Base-by-base conservation (phyloP, 1,140 invertebrate species). In the Agrypnia vestita region DNA sequence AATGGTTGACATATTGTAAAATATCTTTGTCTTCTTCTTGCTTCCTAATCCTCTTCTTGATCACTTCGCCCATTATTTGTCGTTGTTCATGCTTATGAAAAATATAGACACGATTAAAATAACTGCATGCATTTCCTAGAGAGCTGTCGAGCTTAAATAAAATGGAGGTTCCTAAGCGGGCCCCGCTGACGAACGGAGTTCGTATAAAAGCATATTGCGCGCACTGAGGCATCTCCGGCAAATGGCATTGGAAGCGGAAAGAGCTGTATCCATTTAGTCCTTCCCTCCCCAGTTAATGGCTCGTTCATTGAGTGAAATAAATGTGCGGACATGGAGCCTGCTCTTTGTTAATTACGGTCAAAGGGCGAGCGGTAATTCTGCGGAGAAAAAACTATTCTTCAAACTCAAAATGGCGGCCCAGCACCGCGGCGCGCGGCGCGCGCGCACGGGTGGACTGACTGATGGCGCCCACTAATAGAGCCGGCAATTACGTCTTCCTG, bases 221-320 rank as follows among this genome's bases (percentile, higher is more conserved):
- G 81, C 78, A 82, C 81, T 79, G 81, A 82, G 67, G 81, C 81
- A 61, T 76, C 74, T 46, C 47, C 51, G 19, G 43, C 67, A 71
- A 71, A 71, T 71, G 67, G 67, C 76, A 56, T 51, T 59, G 78
- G 72, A 59, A 76, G 43, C 55, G 67, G 53, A 79, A 79, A 77
- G 72, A 19, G 67, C 46, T 71, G 67, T 71, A 51, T 15, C 67
- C 17, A 71, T 71, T 71, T 71, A 49, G 11, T 25, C 43, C 44
- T 43, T 43, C 46, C 67, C 47, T 15, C 10, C 46, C 9, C 56
- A 56, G 25, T 82, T 82, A 82, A 82, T 82, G 81, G 35, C 75
- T 82, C 81, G 81, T 82, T 82, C 78, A 80, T 80, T 80, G 78
- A 82, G 75, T 78, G 78, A 82, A 80, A 82, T 80, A 78, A 82